Evolutionary conservation across 2,113 vertebrate species (phyloP).

Genomic region (Psophia crepitans): DNA sequence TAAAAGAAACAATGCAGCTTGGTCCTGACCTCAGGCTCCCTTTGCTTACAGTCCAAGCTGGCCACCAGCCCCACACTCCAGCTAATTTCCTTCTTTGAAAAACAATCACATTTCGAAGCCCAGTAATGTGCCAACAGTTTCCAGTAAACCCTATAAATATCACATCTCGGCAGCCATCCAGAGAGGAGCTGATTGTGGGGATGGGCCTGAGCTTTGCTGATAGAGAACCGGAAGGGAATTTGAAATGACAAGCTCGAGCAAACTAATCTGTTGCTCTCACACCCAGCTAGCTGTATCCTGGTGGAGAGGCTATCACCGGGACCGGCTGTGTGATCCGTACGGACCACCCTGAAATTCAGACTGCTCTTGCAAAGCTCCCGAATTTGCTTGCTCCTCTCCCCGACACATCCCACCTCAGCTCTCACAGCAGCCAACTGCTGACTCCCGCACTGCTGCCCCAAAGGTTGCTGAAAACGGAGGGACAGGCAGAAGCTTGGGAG

Average conservation of each 20-base stretch:
- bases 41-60: slow-evolving; percentile 28
- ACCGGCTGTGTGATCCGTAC: rapidly evolving
- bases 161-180: slow-evolving; percentile 49
- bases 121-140: slow-evolving; percentile 48
- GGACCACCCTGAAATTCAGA: not conserved
- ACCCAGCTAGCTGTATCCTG: not conserved
- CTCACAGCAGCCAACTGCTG: not conserved
- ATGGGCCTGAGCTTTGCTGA: slow-evolving; percentile 38
- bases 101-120: slow-evolving; percentile 44
- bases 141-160: slow-evolving; percentile 68
- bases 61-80: slow-evolving; percentile 33
- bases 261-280: not conserved
- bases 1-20: slow-evolving; percentile 46
- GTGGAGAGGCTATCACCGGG: not conserved
- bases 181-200: slow-evolving; percentile 16
- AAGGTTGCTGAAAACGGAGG: not conserved
- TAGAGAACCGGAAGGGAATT: slow-evolving; percentile 12
- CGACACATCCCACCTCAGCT: not conserved
- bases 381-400: not conserved
- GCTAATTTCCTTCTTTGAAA: slow-evolving; percentile 58
- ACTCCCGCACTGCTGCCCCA: not conserved
- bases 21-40: slow-evolving; percentile 41
- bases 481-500: not conserved
- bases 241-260: not conserved
- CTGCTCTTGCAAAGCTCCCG: not conserved